Conservation (phyloP, 2,113 vertebrate genomes). For the Hyla sarda region DNA sequence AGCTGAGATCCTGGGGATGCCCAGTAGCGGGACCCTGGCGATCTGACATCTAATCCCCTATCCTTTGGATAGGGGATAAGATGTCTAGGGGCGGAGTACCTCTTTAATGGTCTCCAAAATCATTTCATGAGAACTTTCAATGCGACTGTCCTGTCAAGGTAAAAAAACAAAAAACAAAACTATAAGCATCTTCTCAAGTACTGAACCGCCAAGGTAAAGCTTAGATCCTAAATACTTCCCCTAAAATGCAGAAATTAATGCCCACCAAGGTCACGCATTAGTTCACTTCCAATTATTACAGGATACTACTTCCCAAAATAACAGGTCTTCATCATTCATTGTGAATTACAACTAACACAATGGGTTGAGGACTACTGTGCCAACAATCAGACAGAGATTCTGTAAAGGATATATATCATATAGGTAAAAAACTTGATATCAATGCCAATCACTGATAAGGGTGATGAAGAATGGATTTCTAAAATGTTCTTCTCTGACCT, state of each 20-base stretch:
- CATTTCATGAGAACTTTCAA: not conserved
- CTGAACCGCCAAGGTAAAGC: not conserved
- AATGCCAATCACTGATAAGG: not conserved
- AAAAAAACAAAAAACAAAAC: not conserved
- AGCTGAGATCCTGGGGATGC: no score
- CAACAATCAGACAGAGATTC: not conserved
- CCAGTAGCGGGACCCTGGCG: no score
- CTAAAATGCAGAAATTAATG: not conserved
- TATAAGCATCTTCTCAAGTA: no score
- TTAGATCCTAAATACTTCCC: not conserved
- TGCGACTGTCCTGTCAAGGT: not conserved
- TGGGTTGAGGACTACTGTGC: not conserved
- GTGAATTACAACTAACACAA: not conserved
- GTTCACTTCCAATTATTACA: not conserved
- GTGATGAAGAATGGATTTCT: not conserved
- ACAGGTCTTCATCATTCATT: conserved; percentile 1
- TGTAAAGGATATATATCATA: not conserved
- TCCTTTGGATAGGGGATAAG: no score
- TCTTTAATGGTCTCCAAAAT: not conserved
- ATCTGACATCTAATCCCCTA: no score
- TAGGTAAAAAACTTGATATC: not conserved
- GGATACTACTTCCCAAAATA: not conserved
- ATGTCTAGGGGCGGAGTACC: no score
- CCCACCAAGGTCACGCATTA: not conserved
- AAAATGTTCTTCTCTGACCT: not conserved